phyloP scores from a whole-genome alignment of 2,113 vertebrate genomes.

The Pipa parva region DNA sequence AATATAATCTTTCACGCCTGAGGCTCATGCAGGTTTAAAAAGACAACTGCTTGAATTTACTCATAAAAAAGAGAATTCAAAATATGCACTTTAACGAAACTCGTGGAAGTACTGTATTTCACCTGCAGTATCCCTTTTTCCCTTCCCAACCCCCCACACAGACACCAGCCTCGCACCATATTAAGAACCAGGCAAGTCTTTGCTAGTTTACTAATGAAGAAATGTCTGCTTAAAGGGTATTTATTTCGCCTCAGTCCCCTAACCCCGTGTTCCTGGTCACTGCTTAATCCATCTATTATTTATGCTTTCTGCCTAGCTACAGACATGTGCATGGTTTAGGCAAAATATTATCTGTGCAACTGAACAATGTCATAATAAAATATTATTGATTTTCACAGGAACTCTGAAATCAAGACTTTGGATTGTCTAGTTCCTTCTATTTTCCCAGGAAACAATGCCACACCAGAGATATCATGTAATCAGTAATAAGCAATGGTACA shows the following conservation, averaged over 20 bases:
- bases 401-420: too few species aligned
- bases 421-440: too few species aligned
- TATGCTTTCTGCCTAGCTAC: neutral
- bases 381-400: too few species aligned
- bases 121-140: neutral
- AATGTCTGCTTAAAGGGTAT: constrained; percentile 13
- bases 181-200: constrained; percentile 18
- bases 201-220: constrained; percentile 9
- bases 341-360: neutral
- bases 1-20: neutral
- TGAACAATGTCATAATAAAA: neutral
- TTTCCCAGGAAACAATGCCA: too few species aligned
- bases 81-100: constrained; percentile 10
- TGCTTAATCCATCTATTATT: neutral
- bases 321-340: neutral
- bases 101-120: constrained; percentile 3
- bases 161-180: neutral
- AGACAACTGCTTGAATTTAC: constrained; percentile 1
- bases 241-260: constrained; percentile 21
- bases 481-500: neutral
- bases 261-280: neutral
- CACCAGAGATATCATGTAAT: too few species aligned
- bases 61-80: constrained; percentile 21
- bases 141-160: neutral
- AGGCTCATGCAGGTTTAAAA: constrained; percentile 3